Evolutionary conservation across 2,113 vertebrate genomes (phyloP), one percentile per base, ranked within the genome.

Genomic region (Chaenocephalus aceratus): DNA sequence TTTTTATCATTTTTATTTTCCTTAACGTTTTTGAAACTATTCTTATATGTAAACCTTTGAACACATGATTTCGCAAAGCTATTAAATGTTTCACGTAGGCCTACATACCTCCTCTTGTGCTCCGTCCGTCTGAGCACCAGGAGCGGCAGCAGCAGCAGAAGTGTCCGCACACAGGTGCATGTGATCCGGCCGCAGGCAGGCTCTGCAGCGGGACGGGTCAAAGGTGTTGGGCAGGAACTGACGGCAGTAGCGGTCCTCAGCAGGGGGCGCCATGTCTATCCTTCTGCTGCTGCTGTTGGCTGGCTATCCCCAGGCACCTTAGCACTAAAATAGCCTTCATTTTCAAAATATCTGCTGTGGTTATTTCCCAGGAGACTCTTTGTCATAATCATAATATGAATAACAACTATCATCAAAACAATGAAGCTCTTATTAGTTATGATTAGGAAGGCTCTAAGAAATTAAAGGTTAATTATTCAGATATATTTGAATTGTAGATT

Each of bases 221-320:
- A 93, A 93, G 81, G 87, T 75, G 87, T 93, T 92, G 73, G 90
- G 86, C 71, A 80, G 86, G 80, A 92, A 94, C 64, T 41, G 62
- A 15, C 16, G 21, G 72, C 92, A 93, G 69, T 93, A 92, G 45
- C 15, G 72, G 78, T 94, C 90, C 57, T 78, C 86, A 81, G 72
- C 74, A 59, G 87, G 84, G n/a, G 84, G 75, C 7, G 76, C 69
- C 86, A 89, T 89, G 66, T 57, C 11, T 45, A 52, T 68, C 48
- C 52, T 45, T 61, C 53, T 41, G 9, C 70, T 5, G 21, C 44
- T 52, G 52, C 18, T 6, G 46, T 15, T 30, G 45, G 53, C 26
- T 36, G 23, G 21, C 5, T 64, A 45, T 64, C 48, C 34, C 53
- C 66, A 18, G n/a, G 13, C 34, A 62, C 3, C 5, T 75, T 34